These are phyloP conservation scores for Nibea albiflora DNA, from an alignment of 2,113 vertebrate species.

Conservation along the genomic window DNA sequence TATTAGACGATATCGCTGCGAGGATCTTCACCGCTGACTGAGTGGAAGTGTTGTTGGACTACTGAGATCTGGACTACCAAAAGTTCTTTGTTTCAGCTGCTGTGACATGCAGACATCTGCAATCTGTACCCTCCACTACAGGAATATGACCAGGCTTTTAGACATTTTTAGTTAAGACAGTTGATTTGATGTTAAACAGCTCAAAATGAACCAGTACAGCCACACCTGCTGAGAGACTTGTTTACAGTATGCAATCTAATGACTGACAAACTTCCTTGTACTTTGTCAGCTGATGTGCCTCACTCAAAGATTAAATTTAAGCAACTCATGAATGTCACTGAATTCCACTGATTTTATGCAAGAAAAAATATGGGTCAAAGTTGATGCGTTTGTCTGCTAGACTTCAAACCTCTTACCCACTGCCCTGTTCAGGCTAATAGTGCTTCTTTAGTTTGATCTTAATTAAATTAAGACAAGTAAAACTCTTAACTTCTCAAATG, in stretches of 20 bases:
- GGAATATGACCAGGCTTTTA: neutral
- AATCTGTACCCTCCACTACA: neutral
- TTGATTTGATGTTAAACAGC: too few relatives aligned
- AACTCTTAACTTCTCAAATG: too few relatives aligned
- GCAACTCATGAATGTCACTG: too few relatives aligned
- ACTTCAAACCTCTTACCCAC: too few relatives aligned
- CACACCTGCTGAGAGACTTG: neutral
- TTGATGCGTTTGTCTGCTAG: too few relatives aligned
- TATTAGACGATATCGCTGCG: constrained; percentile 82
- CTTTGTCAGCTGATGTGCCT: neutral
- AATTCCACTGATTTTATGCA: neutral
- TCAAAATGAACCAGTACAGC: too few relatives aligned
- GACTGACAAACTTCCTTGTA: neutral
- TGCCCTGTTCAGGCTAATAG: too few relatives aligned
- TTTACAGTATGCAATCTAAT: too few relatives aligned
- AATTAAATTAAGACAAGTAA: too few relatives aligned
- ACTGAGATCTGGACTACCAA: neutral
- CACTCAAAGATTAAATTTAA: neutral
- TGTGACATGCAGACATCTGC: neutral
- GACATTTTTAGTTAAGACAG: too few relatives aligned
- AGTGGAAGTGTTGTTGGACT: constrained; percentile 16
- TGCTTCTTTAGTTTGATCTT: too few relatives aligned
- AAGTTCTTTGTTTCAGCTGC: neutral
- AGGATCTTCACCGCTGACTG: constrained; percentile 83
- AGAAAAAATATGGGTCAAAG: too few relatives aligned